Evolutionary conservation across 2,113 vertebrate species (phyloP), one percentile per base, ranked within the genome.

Genomic region (Nothobranchius furzeri): DNA sequence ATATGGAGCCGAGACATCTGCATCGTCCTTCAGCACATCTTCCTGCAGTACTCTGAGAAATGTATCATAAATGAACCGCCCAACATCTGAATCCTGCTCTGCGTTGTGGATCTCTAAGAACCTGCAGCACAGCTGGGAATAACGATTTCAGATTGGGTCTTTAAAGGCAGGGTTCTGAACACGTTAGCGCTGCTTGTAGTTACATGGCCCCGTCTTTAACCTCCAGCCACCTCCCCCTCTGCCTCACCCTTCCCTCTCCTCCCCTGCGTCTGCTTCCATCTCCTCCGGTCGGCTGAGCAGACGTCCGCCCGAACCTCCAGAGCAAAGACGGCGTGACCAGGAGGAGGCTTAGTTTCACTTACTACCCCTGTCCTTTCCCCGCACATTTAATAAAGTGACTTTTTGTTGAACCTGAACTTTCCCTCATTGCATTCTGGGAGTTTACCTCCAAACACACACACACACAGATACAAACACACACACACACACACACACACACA

Each of bases 321-420:
- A 73, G 78, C 61, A 25, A 24, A 77, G 59, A 65, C 25, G 45
- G 66, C 60, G 61, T 73, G 67, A 83, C 77, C 73, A 59, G 70
- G 68, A 55, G 64, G 67, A 67, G 73, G 79, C 72, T 86, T 82
- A 86, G 81, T 78, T 75, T 86, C 81, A 84, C 76, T 76, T 61
- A 14, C 62, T 80, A 37, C 74, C 72, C 37, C 75, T 65, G 59
- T 56, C 69, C 72, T 68, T 68, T 68, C 17, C 68, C 36, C 52
- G 5, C 75, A n/a, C 78, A 73, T 84, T 87, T 82, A 77, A 84
- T 79, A 70, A 79, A 79, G 65, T 78, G 58, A 75, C 77, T 87
- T 76, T 78, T 68, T 68, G 14, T 64, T 69, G 62, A 75, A 81
- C 70, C 73, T 79, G 61, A 81, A 83, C 79, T 61, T 62, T 66